phyloP scores from a whole-genome alignment of 2,888 invertebrate species.

The Mayetiola destructor region DNA sequence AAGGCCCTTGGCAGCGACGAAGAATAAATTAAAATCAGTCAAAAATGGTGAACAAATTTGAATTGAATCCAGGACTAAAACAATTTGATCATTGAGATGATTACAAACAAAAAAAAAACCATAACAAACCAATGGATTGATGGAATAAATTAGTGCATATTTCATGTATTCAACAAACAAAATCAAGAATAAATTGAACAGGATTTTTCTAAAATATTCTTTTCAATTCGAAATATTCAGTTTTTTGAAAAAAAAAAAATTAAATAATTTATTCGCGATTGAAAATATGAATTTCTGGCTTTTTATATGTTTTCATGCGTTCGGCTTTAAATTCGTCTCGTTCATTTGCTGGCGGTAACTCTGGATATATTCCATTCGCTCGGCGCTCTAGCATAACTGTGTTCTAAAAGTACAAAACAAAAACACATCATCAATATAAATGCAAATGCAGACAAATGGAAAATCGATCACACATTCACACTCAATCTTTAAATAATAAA shows the following conservation, averaged over 20 bases:
- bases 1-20: conserved; percentile 15
- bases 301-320: neutral
- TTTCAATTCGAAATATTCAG: no score
- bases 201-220: no score
- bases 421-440: neutral
- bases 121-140: no score
- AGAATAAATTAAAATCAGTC: neutral
- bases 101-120: no score
- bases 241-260: no score
- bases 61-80: neutral
- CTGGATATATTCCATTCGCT: neutral
- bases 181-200: no score
- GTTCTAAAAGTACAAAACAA: neutral
- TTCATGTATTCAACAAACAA: no score
- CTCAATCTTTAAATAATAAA: neutral
- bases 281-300: neutral
- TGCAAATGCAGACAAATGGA: neutral
- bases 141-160: no score
- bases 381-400: neutral
- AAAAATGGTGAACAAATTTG: neutral
- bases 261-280: neutral
- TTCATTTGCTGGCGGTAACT: neutral
- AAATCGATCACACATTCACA: no score
- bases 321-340: neutral
- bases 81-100: no score